Percentiles rank a stretch among this genome's conserved stretches.
These are phyloP conservation scores for Genyomyrus donnyi DNA, from an alignment of 2,113 vertebrate species.

Conservation along the genomic window DNA sequence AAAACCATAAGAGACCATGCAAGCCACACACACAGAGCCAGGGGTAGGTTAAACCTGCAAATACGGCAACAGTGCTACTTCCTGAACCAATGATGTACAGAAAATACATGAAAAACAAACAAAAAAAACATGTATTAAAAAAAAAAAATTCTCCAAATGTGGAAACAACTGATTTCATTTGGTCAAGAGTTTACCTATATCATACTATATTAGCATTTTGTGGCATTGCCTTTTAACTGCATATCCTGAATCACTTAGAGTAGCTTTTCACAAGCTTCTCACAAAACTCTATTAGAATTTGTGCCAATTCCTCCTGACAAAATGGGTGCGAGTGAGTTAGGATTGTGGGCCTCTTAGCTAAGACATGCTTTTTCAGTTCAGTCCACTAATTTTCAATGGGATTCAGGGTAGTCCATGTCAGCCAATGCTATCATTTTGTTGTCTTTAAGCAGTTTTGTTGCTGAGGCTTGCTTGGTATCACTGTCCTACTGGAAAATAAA, in stretches of 20 bases:
- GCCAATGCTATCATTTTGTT: background rate
- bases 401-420: background rate
- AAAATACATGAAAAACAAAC: background rate
- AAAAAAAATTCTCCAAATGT: background rate
- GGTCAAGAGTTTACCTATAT: background rate
- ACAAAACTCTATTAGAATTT: background rate
- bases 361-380: background rate
- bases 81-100: background rate
- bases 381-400: background rate
- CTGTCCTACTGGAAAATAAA: background rate
- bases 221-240: background rate
- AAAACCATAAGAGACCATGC: background rate
- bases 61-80: background rate
- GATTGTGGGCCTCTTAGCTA: background rate
- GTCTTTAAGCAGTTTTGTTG: background rate
- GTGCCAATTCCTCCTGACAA: background rate
- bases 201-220: background rate
- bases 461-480: background rate
- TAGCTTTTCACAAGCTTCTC: background rate
- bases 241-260: background rate
- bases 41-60: background rate
- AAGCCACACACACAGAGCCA: background rate
- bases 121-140: background rate
- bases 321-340: background rate
- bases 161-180: background rate